These are phyloP conservation scores for Cyanistes caeruleus DNA, from an alignment of 2,113 vertebrate species.

Conservation along the genomic window DNA sequence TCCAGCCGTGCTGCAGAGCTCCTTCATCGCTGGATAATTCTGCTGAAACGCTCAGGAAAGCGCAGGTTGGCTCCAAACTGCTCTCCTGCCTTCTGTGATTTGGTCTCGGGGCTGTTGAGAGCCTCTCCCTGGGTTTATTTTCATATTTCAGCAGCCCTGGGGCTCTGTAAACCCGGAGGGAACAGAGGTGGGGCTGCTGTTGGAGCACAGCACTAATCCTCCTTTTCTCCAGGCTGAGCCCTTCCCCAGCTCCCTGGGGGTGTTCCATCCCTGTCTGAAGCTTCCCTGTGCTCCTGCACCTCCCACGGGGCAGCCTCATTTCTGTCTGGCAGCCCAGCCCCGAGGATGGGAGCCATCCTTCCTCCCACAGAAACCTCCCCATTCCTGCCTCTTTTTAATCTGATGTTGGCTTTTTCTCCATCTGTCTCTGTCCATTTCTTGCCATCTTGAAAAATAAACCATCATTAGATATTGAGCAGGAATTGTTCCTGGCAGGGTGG, in stretches of 20 bases:
- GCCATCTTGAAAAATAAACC: neutral
- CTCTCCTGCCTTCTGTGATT: neutral
- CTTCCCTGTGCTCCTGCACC: no score
- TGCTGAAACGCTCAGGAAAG: neutral
- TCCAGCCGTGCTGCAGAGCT: accelerated
- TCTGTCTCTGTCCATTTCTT: neutral
- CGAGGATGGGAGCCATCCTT: accelerated
- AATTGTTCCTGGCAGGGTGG: neutral
- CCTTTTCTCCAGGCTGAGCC: neutral
- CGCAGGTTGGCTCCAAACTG: neutral
- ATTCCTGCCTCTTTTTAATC: neutral
- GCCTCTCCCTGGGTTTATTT: neutral
- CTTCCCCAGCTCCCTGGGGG: neutral
- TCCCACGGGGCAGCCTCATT: accelerated
- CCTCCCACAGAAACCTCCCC: neutral
- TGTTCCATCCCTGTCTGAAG: accelerated
- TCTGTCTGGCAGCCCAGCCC: accelerated
- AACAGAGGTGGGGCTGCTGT: neutral
- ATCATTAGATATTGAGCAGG: neutral
- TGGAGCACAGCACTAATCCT: no score
- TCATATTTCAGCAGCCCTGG: accelerated
- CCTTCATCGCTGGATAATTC: neutral
- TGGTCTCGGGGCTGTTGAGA: neutral
- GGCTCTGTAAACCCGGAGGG: neutral
- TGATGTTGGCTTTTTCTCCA: neutral